Base-by-base conservation (phyloP, 2,113 vertebrate genomes). In the Onychostoma macrolepis region DNA sequence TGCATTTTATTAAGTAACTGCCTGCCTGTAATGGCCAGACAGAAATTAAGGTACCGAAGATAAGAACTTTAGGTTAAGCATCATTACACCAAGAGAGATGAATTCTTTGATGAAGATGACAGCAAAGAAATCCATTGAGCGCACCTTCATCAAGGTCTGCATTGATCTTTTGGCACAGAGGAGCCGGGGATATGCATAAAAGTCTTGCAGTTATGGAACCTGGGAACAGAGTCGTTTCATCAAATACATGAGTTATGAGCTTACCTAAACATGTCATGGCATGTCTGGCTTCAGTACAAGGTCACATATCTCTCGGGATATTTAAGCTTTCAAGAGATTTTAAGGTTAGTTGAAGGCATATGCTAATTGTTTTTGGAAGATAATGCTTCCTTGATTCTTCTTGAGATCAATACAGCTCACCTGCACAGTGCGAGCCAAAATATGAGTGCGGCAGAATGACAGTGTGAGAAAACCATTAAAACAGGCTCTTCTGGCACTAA, bases 1-100 rank as follows among this genome's bases (percentile, higher is more conserved):
- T 96, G 93, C 94, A 96, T 94, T 95, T 97, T 95, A 97, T 97
- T 98, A 97, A 96, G 95, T 97, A 96, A 96, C 95, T 96, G 94
- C 96, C 95, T 96, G 93, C 93, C 93, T 84, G 88, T 95, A 96
- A 96, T 95, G 94, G 95, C 95, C 93, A 87, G 95, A 93, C 94
- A 93, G 95, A 96, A 96, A 96, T 96, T 95, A 96, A 96, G 95
- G 94, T 93, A 95, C 94, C 94, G 94, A 89, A 91, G 92, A 96
- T 93, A 94, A 94, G 94, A 95, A 95, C 94, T 94, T 94, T 89
- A 93, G 94, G 93, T 95, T 96, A 94, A 92, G 94, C 94, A 93
- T 96, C 94, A 94, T 96, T 96, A 96, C 93, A 90, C 87, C 93
- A 94, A 96, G 93, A 96, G 94, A 94, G 95, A 97, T 94, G 90